These are phyloP conservation scores for Anthonomus grandis DNA, from an alignment of 1,140 invertebrate genomes.

Conservation along the genomic window DNA sequence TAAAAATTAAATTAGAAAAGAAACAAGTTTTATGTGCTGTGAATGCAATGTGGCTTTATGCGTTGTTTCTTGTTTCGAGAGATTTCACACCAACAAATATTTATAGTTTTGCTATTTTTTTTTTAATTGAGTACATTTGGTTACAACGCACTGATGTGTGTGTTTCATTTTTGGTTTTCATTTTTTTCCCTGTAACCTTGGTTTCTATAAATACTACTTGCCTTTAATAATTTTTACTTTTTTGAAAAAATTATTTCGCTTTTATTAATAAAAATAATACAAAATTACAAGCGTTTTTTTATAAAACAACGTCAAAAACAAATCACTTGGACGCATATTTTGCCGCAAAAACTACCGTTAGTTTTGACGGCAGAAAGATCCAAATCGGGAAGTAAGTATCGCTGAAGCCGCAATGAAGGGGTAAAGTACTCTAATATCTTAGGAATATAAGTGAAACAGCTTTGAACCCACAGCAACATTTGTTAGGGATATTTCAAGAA, in stretches of 20 bases:
- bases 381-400: not conserved
- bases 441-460: too few relatives aligned
- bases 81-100: not conserved
- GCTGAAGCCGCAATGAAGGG: not conserved
- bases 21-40: not conserved
- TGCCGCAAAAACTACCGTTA: not conserved
- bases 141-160: not conserved
- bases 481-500: too few relatives aligned
- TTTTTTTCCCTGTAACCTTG: not conserved
- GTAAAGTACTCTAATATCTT: too few relatives aligned
- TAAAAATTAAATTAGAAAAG: not conserved
- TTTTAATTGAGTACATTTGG: not conserved
- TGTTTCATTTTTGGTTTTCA: not conserved
- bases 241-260: not conserved
- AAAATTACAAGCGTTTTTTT: not conserved
- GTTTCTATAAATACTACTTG: not conserved
- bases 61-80: not conserved
- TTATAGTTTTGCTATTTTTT: not conserved
- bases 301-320: not conserved
- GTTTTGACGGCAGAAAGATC: not conserved
- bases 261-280: not conserved
- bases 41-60: not conserved
- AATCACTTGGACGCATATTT: not conserved
- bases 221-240: not conserved
- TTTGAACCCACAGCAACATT: too few relatives aligned